A percentile compares a stretch with the other conserved stretches of the same genome.
Evolutionary conservation across 2,888 invertebrate genomes (phyloP).

Genomic region (Mythimna impura): DNA sequence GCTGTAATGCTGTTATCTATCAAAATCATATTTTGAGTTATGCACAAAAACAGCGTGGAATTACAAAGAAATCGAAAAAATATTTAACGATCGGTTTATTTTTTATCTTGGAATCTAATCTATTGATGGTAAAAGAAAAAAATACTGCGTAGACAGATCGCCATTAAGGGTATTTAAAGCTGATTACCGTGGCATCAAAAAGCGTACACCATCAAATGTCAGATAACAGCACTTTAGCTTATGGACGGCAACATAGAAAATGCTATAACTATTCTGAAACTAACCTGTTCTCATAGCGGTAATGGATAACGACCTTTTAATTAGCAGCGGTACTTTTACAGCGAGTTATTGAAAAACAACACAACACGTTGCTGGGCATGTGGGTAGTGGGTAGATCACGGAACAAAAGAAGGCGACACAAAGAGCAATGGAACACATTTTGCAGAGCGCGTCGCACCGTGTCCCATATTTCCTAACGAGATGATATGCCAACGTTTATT

Average conservation of each 20-base stretch:
- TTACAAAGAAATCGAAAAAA: too few relatives aligned
- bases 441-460: conserved; percentile 83
- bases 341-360: conserved; percentile 69
- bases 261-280: conserved; percentile 17
- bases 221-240: too few relatives aligned
- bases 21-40: too few relatives aligned
- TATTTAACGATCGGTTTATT: too few relatives aligned
- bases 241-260: conserved; percentile 13
- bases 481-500: conserved; percentile 85
- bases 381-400: conserved; percentile 77
- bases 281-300: conserved; percentile 17
- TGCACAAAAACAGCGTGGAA: too few relatives aligned
- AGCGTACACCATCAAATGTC: too few relatives aligned
- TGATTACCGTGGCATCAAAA: too few relatives aligned
- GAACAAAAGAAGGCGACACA: conserved; percentile 87
- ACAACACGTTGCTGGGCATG: conserved; percentile 67
- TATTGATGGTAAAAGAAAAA: too few relatives aligned
- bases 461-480: conserved; percentile 88
- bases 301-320: conserved; percentile 62
- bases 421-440: conserved; percentile 88
- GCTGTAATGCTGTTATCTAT: too few relatives aligned
- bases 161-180: too few relatives aligned
- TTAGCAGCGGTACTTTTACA: conserved; percentile 60
- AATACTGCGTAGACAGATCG: too few relatives aligned
- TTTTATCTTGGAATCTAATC: too few relatives aligned